Evolutionary conservation across 2,888 invertebrate species (phyloP).

Genomic region (Drosophila quinaria): DNA sequence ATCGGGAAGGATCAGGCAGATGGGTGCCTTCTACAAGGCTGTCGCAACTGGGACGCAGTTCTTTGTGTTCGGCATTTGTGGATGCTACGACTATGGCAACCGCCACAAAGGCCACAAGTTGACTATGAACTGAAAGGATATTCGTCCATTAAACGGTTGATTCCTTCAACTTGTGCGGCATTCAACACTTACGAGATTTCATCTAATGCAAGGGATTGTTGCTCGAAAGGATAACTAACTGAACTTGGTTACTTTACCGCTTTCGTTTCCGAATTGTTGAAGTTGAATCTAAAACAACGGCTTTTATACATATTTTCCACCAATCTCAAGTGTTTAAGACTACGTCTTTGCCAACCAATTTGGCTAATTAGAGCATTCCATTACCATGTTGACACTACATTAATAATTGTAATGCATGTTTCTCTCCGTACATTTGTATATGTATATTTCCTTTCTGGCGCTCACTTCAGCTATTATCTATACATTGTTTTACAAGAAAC

Average conservation of each 20-base stretch:
- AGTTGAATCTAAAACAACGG: background rate
- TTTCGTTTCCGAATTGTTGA: slow-evolving; percentile 33
- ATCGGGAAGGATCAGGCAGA: slow-evolving; percentile 38
- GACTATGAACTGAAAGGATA: slow-evolving; percentile 43
- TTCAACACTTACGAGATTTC: slow-evolving; percentile 61
- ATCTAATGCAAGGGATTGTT: slow-evolving; percentile 33
- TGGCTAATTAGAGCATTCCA: slow-evolving; percentile 31
- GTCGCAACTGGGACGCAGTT: slow-evolving; percentile 37
- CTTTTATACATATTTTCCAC: slow-evolving; percentile 56
- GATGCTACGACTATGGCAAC: slow-evolving; percentile 21
- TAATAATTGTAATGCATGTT: slow-evolving; percentile 32
- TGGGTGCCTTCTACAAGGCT: slow-evolving; percentile 30
- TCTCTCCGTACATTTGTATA: background rate
- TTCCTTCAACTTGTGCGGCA: background rate
- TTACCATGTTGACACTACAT: slow-evolving; percentile 24
- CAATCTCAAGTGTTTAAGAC: slow-evolving; percentile 32
- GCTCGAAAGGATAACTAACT: slow-evolving; percentile 60
- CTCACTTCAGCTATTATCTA: background rate
- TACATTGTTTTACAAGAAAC: slow-evolving; percentile 9
- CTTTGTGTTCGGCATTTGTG: slow-evolving; percentile 19
- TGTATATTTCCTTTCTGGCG: background rate
- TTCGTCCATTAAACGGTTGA: background rate
- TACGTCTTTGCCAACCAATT: slow-evolving; percentile 18
- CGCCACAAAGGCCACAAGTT: slow-evolving; percentile 51
- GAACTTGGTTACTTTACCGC: slow-evolving; percentile 50